A percentile compares a stretch with the other conserved stretches of the same genome.
Conservation (phyloP, 2,888 invertebrate genomes). For the Drosophila kuntzei region DNA sequence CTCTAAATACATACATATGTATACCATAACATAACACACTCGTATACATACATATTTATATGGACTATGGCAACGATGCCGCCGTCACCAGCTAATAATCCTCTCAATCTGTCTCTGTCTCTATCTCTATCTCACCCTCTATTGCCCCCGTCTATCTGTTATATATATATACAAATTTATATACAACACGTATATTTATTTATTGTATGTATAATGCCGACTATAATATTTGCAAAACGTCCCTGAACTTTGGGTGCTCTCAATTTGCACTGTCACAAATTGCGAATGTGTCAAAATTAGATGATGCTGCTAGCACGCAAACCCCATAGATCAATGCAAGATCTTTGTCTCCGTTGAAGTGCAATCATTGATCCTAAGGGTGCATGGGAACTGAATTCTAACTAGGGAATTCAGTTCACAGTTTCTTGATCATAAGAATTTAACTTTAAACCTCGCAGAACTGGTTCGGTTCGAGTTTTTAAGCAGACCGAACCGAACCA, state of each 20-base stretch:
- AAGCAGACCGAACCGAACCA: no score
- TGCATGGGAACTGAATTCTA: conserved; percentile 8
- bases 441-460: no score
- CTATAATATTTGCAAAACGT: conserved; percentile 41
- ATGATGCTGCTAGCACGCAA: conserved; percentile 40
- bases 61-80: conserved; percentile 16
- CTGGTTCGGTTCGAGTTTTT: no score
- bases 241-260: conserved; percentile 74
- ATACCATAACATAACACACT: conserved; percentile 27
- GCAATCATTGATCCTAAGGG: conserved; percentile 8
- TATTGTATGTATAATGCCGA: conserved; percentile 25
- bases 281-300: conserved; percentile 70
- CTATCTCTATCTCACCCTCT: conserved; percentile 5
- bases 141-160: neutral
- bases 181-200: neutral
- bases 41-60: no score
- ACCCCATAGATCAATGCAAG: conserved; percentile 51
- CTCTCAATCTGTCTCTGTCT: conserved; percentile 23
- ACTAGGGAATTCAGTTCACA: neutral
- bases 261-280: conserved; percentile 73
- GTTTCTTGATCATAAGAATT: no score
- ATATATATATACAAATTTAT: conserved; percentile 8
- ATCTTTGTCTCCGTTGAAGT: conserved; percentile 47
- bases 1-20: conserved; percentile 45
- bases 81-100: conserved; percentile 48